Base-by-base conservation (phyloP, 2,113 vertebrate species). In the Sinocyclocheilus maitianheensis region DNA sequence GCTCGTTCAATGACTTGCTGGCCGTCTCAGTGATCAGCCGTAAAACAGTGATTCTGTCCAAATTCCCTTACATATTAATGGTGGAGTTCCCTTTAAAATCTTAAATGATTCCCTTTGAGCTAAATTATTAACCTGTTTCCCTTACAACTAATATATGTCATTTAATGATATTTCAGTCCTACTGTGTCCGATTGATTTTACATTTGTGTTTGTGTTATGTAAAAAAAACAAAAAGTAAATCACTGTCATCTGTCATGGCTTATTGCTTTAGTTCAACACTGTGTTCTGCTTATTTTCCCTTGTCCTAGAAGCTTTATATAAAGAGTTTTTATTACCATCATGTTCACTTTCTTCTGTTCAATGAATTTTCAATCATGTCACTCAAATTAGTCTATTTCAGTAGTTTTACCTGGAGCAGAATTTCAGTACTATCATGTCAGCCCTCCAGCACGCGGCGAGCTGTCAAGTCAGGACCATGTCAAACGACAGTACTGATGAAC, bases 351-450 rank as follows among this genome's bases (percentile, higher is more conserved):
- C 74, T 77, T 53, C 37, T 43, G 67, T 20, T 69, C 13, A 80
- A 34, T 80, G 48, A 14, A 82, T 69, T 69, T 82, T 51, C 67
- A 71, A 83, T 53, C 48, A 46, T 71, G 77, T 85, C 77, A 85
- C 46, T 80, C 46, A 79, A 79, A 80, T 58, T 22, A 14, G n/a
- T 18, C 51, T 80, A 43, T 67, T 71, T 85, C 48, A 85, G 76
- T 43, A 43, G 34, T 34, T 85, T 71, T 34, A 85, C 76, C 84
- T 55, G 65, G 9, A 80, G 84, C 43, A 62, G 43, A 22, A 22
- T 76, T 76, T 87, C 74, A 77, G 63, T 40, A 83, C 81, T 55
- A 77, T 83, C 80, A 77, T 37, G 24, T 77, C 79, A 63, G 30
- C 24, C 85, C 76, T 67, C 60, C 46, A 77, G 85, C 79, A 67